Evolutionary conservation across 2,113 vertebrate genomes (phyloP).

Genomic region (Xiphorhynchus elegans): DNA sequence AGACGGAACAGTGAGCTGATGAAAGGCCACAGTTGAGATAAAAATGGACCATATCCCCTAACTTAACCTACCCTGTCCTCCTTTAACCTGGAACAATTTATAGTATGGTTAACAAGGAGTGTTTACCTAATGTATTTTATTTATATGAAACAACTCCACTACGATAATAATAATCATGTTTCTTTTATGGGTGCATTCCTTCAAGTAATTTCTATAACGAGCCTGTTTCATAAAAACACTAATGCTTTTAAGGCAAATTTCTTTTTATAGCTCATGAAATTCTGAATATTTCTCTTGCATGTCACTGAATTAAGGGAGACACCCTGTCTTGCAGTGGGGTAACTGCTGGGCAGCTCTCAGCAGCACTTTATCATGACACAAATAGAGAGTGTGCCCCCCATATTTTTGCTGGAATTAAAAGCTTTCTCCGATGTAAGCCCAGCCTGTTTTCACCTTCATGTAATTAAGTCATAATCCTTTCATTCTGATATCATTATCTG

Average conservation of each 20-base stretch:
- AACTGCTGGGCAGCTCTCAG: neutral
- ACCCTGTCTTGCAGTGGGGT: accelerated
- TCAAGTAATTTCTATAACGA: neutral
- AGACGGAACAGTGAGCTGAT: neutral
- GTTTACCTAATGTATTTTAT: neutral
- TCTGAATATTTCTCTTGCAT: neutral
- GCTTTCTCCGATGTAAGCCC: neutral
- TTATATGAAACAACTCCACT: neutral
- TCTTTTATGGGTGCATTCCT: neutral
- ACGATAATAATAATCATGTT: neutral
- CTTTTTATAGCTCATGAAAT: neutral
- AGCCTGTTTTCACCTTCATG: neutral
- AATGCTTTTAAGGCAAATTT: neutral
- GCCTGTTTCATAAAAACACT: neutral
- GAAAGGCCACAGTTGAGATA: neutral
- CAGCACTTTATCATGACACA: neutral
- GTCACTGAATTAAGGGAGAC: neutral
- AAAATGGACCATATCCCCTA: neutral
- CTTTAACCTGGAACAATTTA: neutral
- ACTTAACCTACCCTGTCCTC: neutral
- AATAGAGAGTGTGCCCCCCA: neutral
- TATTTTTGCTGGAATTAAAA: neutral
- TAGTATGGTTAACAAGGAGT: neutral
- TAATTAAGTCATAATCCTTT: slow-evolving; percentile 40
- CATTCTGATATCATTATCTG: slow-evolving; percentile 19